Conservation (phyloP, 2,888 invertebrate genomes). For the Tuta absoluta region DNA sequence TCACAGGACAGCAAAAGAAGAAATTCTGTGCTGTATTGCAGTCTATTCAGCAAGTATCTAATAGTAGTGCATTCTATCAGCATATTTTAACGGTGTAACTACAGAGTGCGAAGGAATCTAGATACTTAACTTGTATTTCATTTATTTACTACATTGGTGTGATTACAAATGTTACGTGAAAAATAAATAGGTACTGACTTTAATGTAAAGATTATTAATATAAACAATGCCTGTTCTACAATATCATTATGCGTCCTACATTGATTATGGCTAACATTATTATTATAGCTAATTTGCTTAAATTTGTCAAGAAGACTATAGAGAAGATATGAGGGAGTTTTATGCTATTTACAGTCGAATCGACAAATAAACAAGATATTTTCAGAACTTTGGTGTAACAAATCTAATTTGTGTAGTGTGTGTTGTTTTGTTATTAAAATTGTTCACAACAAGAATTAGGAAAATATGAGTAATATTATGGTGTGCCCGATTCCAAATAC, state of each 20-base stretch:
- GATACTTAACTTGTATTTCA: slow-evolving; percentile 38
- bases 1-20: slow-evolving; percentile 33
- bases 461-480: background rate
- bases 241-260: too few species aligned
- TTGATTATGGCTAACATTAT: background rate
- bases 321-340: too few species aligned
- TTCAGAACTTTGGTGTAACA: too few species aligned
- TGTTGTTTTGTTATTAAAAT: background rate
- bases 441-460: background rate
- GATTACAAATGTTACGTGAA: background rate
- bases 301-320: too few species aligned
- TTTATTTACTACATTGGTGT: slow-evolving; percentile 4
- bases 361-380: background rate
- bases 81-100: slow-evolving; percentile 40
- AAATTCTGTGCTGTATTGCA: slow-evolving; percentile 37
- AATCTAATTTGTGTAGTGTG: slow-evolving; percentile 2
- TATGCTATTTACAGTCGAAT: too few species aligned
- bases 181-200: background rate
- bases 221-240: background rate
- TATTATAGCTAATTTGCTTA: too few species aligned
- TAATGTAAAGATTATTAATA: background rate
- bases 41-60: slow-evolving; percentile 37
- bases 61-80: slow-evolving; percentile 43
- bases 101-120: slow-evolving; percentile 53
- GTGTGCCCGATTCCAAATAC: slow-evolving; percentile 11